Base-by-base conservation (phyloP, 2,888 invertebrate genomes). In the Drosophila macrospina region DNA sequence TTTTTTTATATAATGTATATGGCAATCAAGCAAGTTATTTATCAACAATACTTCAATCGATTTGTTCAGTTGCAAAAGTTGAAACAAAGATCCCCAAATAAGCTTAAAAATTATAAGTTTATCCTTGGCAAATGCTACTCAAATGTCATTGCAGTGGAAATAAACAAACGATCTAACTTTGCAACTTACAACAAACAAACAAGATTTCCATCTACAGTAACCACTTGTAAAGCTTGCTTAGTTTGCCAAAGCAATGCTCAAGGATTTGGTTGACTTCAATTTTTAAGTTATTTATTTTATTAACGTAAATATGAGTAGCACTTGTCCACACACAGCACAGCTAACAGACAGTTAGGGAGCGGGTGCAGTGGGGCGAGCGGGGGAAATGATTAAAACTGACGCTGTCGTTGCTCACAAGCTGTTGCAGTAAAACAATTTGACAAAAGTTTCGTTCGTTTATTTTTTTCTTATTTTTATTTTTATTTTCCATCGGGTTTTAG, bases 341-440 rank as follows among this genome's bases (percentile, higher is more conserved):
- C n/a, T n/a, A n/a, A 32, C 26, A 15, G 0, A 16, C 0, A 13
- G 20, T 2, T 20, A 2, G 20, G 47, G 20, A 37, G 20, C 5
- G 5, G 11, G 2, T 11, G 10, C 16, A 20, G 2, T 20, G 5
- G 39, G 16, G 13, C 13, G 26, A 13, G 7, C 11, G 5, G 4
- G 13, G 16, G 55, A 80, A 81, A 75, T 75, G 71, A 80, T 82
- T 82, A 78, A 80, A 82, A 78, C 72, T 61, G 68, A 71, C 57
- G 68, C 70, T 70, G 67, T 69, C 66, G 68, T 74, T 81, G 54
- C 42, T 63, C 69, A 64, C 83, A 86, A 86, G 85, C 87, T 86
- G 87, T 71, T 80, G 71, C 67, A 68, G 48, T 62, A 60, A 74
- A 76, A 60, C 55, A 62, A 76, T 71, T 74, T 76, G 66, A 52